phyloP scores from a whole-genome alignment of 2,888 invertebrate genomes.

The Morpho deidamia region DNA sequence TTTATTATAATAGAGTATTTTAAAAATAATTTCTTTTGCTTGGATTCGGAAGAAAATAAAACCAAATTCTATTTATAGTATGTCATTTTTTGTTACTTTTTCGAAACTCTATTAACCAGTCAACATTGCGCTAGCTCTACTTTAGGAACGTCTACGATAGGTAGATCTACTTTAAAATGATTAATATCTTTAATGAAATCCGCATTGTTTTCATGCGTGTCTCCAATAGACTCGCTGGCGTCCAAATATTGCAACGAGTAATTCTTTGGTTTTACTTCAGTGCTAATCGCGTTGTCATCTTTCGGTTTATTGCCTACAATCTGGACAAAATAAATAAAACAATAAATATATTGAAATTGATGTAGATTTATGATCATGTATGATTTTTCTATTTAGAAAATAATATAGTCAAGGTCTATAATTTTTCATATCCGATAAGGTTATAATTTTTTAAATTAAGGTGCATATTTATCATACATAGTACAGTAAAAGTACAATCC shows the following conservation, averaged over 20 bases:
- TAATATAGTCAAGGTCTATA: too few species aligned
- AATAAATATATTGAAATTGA: background rate
- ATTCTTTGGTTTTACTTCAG: conserved; percentile 27
- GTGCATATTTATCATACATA: too few species aligned
- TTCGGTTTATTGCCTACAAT: conserved; percentile 54
- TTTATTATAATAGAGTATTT: too few species aligned
- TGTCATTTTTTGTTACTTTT: too few species aligned
- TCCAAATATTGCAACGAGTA: conserved; percentile 46
- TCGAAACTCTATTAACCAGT: conserved; percentile 10
- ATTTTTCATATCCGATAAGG: too few species aligned
- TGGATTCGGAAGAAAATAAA: too few species aligned
- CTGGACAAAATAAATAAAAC: conserved; percentile 28
- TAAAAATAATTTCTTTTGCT: too few species aligned
- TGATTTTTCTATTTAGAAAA: too few species aligned
- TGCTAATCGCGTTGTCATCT: conserved; percentile 25
- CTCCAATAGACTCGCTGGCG: conserved; percentile 40
- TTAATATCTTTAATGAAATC: conserved; percentile 50
- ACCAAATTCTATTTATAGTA: too few species aligned
- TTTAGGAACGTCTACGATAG: conserved; percentile 41
- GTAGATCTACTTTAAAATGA: conserved; percentile 41
- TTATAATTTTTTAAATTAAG: too few species aligned
- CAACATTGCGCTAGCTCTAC: conserved; percentile 49
- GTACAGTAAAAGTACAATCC: too few species aligned
- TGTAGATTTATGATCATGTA: too few species aligned
- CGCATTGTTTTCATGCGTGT: conserved; percentile 37